These are phyloP conservation scores for Leptopilina myrica DNA, from an alignment of 2,888 invertebrate genomes.

Conservation along the genomic window DNA sequence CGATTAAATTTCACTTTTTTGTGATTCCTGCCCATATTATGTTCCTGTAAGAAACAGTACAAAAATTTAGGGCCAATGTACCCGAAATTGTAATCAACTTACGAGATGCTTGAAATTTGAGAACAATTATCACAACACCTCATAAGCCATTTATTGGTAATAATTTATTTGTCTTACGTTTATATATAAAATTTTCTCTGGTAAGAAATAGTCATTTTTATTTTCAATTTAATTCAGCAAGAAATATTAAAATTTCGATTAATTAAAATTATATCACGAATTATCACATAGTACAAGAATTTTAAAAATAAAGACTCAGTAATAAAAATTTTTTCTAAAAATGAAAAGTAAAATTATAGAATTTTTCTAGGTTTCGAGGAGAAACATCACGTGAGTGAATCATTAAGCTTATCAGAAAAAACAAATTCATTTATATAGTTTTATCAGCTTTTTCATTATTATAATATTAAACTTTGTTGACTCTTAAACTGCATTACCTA, in stretches of 20 bases:
- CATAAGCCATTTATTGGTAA: constrained; percentile 8
- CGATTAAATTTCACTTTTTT: constrained; percentile 51
- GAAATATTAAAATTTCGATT: constrained; percentile 1
- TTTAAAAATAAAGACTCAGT: background rate
- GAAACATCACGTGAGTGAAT: constrained; percentile 14
- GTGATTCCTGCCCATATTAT: constrained; percentile 51
- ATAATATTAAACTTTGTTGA: background rate
- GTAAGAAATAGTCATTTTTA: background rate
- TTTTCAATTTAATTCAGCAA: background rate
- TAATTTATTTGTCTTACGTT: constrained; percentile 2
- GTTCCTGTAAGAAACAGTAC: constrained; percentile 45
- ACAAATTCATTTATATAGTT: background rate
- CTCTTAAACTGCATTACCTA: constrained; percentile 1
- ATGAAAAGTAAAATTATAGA: background rate
- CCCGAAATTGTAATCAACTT: background rate
- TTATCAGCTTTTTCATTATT: constrained; percentile 12
- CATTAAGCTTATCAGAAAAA: background rate
- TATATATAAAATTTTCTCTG: background rate
- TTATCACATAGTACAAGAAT: constrained; percentile 23
- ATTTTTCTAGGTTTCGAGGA: constrained; percentile 17
- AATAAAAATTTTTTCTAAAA: background rate
- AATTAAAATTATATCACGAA: constrained; percentile 21
- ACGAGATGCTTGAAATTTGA: background rate
- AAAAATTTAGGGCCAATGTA: background rate
- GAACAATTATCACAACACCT: background rate